phyloP scores from a whole-genome alignment of 2,888 invertebrate species.

The Artemia sinica region DNA sequence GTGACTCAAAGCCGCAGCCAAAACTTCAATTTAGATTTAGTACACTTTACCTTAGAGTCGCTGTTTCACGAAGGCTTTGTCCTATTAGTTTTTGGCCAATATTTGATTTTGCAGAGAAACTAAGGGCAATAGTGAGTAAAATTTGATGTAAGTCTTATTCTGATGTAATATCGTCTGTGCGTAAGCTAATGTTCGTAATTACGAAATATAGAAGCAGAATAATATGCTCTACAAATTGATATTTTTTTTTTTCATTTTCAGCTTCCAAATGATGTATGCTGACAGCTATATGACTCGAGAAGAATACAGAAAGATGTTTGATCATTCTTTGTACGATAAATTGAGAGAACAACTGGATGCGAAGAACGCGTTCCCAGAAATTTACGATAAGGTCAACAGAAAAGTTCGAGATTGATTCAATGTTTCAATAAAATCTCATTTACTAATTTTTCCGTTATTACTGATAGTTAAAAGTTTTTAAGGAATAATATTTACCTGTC shows the following conservation, averaged over 20 bases:
- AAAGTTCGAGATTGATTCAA: constrained; percentile 31
- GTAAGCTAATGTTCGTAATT: too few relatives aligned
- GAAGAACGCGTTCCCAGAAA: constrained; percentile 54
- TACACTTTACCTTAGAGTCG: too few relatives aligned
- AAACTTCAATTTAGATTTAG: too few relatives aligned
- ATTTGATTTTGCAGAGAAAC: too few relatives aligned
- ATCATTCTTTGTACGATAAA: constrained; percentile 52
- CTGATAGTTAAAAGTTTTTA: too few relatives aligned
- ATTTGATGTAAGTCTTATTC: too few relatives aligned
- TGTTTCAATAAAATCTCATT: constrained; percentile 24
- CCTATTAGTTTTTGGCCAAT: too few relatives aligned
- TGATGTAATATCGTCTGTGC: too few relatives aligned
- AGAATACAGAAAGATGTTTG: constrained; percentile 63
- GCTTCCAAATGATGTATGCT: constrained; percentile 68
- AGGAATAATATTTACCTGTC: too few relatives aligned
- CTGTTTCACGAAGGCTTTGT: too few relatives aligned
- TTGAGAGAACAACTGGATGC: constrained; percentile 43
- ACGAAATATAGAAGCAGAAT: background rate
- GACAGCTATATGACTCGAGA: constrained; percentile 54
- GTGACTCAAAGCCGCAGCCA: too few relatives aligned
- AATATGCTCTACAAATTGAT: background rate
- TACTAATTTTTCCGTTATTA: background rate
- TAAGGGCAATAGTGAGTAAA: too few relatives aligned
- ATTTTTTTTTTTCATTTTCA: constrained; percentile 27
- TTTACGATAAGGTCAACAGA: constrained; percentile 54